Base-by-base conservation (phyloP, 2,797 vertebrate genomes). In the Diplodus puntazzo region DNA sequence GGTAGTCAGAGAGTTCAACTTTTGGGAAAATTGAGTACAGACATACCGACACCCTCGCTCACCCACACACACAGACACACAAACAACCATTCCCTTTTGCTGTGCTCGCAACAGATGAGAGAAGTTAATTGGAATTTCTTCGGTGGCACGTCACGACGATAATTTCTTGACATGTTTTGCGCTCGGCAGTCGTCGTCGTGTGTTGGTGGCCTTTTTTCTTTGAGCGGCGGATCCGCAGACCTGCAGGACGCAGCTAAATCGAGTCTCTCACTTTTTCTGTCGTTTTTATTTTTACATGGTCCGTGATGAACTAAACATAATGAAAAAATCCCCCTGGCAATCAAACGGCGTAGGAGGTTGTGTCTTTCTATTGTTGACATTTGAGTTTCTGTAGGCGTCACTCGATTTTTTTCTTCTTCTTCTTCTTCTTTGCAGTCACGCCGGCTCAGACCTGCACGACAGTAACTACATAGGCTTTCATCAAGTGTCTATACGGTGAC, bases 1-100 rank as follows among this genome's bases (percentile, higher is more conserved):
- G 46, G 54, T 55, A 60, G 84, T 81, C 66, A 60, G 54, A 82
- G 43, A 74, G 75, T 80, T 82, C 59, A 75, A 80, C 81, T 79
- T 77, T 81, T 39, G 34, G 7, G 49, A 10, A 84, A 81, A 76
- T 13, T 4, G 42, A 73, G 77, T 3, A 17, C 78, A 65, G 77
- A 76, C 18, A 62, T 18, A 43, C 68, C 17, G 43, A 75, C 30
- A 0, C 64, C 8, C 54, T 27, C 58, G 2, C 48, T 21, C 79
- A 53, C 42, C 9, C 55, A 16, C 17, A 55, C 79, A 1, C 42
- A 18, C 20, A 55, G 5, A 34, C 48, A 45, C 57, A 20, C 25
- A 43, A 20, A 63, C 52, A n/a, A n/a, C 20, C n/a, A 43, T 59
- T 20, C n/a, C 34, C 8, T 39, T 39, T 39, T 20, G 55, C 54